Conservation (phyloP, 2,888 invertebrate species). For the Colostygia pectinataria region DNA sequence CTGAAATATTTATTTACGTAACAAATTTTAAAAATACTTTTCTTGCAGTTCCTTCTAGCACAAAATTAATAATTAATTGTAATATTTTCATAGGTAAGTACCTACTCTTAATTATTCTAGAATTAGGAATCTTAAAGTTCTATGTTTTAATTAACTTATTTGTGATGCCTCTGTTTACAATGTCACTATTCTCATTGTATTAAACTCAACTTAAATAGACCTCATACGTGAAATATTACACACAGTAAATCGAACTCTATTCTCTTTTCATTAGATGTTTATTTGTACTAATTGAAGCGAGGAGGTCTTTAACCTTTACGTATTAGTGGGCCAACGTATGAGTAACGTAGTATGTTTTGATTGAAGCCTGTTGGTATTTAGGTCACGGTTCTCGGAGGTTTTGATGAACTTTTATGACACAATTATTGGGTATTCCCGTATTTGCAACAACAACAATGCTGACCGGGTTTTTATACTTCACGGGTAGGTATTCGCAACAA, state of each 20-base stretch:
- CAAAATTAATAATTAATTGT: too few species aligned
- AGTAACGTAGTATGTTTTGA: constrained; percentile 54
- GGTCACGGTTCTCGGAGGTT: constrained; percentile 38
- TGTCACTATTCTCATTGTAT: constrained; percentile 6
- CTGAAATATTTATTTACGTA: background rate
- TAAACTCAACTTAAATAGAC: constrained; percentile 12
- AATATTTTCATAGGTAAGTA: too few species aligned
- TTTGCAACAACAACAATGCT: background rate
- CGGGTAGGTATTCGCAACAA: too few species aligned
- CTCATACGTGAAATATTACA: constrained; percentile 11
- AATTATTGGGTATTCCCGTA: background rate
- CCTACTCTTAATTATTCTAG: too few species aligned
- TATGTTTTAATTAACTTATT: too few species aligned
- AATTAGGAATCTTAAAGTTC: too few species aligned
- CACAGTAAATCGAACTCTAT: constrained; percentile 35
- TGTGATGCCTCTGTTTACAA: background rate
- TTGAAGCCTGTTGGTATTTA: constrained; percentile 50
- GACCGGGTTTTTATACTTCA: too few species aligned
- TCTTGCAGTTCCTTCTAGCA: too few species aligned
- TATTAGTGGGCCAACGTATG: constrained; percentile 65
- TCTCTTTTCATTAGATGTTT: constrained; percentile 32
- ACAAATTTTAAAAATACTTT: too few species aligned
- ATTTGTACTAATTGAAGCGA: constrained; percentile 32
- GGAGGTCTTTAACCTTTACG: constrained; percentile 67
- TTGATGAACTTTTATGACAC: constrained; percentile 11